phyloP scores from a whole-genome alignment of 2,113 vertebrate genomes.

The Sylvia atricapilla region DNA sequence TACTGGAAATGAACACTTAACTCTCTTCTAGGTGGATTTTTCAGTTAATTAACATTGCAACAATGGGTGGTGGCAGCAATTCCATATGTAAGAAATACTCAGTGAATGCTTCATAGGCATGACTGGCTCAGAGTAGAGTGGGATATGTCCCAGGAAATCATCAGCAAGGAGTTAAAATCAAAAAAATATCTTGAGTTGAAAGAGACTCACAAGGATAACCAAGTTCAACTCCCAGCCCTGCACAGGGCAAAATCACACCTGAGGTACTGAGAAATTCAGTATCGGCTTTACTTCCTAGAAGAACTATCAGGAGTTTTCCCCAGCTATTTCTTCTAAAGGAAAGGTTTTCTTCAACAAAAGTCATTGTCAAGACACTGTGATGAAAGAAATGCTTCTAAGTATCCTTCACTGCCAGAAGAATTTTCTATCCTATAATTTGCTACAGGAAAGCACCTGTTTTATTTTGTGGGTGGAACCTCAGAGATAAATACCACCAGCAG shows the following conservation, averaged over 20 bases:
- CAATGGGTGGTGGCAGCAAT: background rate
- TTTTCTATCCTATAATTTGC: background rate
- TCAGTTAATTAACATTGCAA: background rate
- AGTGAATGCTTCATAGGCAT: background rate
- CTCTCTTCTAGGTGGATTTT: background rate
- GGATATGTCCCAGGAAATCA: background rate
- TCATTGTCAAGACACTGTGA: background rate
- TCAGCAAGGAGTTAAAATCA: background rate
- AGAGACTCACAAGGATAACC: background rate
- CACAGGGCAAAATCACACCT: background rate
- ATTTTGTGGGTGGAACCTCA: background rate
- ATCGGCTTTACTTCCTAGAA: background rate
- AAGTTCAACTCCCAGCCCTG: background rate
- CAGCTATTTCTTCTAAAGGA: background rate
- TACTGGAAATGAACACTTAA: background rate
- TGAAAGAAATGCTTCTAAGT: background rate
- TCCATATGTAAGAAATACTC: background rate
- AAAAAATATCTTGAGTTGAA: background rate
- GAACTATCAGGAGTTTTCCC: background rate
- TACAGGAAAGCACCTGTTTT: background rate
- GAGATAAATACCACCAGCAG: background rate
- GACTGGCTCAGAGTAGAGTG: background rate
- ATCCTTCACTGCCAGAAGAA: background rate
- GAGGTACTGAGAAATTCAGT: background rate
- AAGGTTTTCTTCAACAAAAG: background rate